phyloP scores from a whole-genome alignment of 2,113 vertebrate genomes.

The Deroptyus accipitrinus region DNA sequence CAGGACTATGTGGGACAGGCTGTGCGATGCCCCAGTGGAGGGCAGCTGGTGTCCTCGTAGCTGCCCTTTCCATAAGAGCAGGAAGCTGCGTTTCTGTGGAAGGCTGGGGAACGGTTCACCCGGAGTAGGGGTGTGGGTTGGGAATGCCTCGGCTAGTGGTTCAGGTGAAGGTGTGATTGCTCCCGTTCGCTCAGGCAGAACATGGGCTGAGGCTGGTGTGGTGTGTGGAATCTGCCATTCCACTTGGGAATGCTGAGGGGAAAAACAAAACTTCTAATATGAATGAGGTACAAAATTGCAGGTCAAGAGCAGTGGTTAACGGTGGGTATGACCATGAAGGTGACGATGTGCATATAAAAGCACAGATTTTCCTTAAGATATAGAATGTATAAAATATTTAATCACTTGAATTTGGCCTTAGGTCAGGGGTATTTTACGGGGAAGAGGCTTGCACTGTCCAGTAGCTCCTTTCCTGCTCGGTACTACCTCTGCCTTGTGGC shows the following conservation, averaged over 20 bases:
- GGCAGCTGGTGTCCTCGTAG: not conserved
- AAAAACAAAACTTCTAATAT: not conserved
- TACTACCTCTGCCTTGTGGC: not conserved
- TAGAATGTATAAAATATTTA: not conserved
- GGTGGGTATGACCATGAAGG: not conserved
- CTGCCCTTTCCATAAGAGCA: not conserved
- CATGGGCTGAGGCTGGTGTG: not conserved
- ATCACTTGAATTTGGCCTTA: not conserved
- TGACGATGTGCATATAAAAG: not conserved
- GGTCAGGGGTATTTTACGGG: not conserved
- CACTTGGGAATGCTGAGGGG: rapidly evolving
- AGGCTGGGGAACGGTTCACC: not conserved
- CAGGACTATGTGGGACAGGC: not conserved
- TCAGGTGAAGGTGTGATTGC: not conserved
- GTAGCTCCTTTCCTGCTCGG: not conserved
- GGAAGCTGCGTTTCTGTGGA: not conserved
- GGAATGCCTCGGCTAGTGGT: not conserved
- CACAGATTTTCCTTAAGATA: not conserved
- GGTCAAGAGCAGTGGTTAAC: not conserved
- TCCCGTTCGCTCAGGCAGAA: not conserved
- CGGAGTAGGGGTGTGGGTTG: not conserved
- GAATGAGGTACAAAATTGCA: not conserved
- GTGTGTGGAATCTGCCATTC: not conserved
- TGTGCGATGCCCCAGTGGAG: not conserved
- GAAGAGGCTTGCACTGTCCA: not conserved